These are phyloP conservation scores for Parascotia fuliginaria DNA, from an alignment of 2,888 invertebrate species.

Conservation along the genomic window DNA sequence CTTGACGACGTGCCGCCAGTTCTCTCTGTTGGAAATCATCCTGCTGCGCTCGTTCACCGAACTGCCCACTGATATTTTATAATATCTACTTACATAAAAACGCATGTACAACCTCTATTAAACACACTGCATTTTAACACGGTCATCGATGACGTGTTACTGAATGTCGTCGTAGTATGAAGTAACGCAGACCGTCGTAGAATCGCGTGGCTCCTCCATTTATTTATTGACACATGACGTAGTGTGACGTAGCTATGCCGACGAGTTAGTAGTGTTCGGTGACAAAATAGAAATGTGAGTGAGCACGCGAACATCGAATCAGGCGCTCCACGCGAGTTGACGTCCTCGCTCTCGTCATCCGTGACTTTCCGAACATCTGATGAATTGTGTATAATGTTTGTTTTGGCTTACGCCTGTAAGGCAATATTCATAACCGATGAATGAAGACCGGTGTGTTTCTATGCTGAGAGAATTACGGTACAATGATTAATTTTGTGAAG, in stretches of 20 bases:
- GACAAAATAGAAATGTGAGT: slow-evolving; percentile 35
- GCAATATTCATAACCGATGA: no score
- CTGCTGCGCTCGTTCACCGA: no score
- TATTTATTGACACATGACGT: slow-evolving; percentile 45
- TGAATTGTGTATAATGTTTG: slow-evolving; percentile 13
- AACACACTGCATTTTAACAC: neutral
- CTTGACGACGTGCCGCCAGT: no score
- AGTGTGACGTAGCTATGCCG: slow-evolving; percentile 44
- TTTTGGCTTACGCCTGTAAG: neutral
- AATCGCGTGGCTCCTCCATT: slow-evolving; percentile 34
- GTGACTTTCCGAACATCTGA: slow-evolving; percentile 11
- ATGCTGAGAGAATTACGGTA: no score
- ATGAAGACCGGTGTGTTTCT: no score
- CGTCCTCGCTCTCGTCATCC: slow-evolving; percentile 25
- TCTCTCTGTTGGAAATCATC: no score
- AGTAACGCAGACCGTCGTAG: slow-evolving; percentile 27
- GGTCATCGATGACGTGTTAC: neutral
- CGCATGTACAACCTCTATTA: no score
- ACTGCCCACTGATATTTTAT: no score
- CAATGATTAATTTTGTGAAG: no score
- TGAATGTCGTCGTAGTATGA: slow-evolving; percentile 8
- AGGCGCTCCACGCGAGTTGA: slow-evolving; percentile 29
- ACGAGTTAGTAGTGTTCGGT: slow-evolving; percentile 38
- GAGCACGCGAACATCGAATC: slow-evolving; percentile 51
- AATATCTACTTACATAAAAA: no score